Percentiles rank a stretch among this genome's conserved stretches.
Conservation (phyloP, 2,113 vertebrate genomes). For the Larimichthys crocea region DNA sequence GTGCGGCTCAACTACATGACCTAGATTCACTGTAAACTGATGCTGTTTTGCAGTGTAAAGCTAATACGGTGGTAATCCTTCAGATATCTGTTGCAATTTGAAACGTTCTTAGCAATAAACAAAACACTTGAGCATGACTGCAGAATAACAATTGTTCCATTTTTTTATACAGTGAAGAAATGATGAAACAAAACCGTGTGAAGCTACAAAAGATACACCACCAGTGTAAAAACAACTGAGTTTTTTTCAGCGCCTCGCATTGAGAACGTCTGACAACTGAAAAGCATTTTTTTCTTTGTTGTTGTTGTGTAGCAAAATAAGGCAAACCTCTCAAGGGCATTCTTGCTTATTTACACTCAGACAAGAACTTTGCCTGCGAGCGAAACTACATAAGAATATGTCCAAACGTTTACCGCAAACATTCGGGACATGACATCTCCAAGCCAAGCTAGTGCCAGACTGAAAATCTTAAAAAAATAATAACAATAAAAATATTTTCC, state of each 20-base stretch:
- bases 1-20: background rate
- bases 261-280: no score
- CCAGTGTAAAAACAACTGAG: no score
- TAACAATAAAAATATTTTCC: no score
- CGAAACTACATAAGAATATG: background rate
- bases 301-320: no score
- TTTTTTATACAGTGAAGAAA: background rate
- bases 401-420: background rate
- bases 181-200: no score
- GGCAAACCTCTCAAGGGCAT: background rate
- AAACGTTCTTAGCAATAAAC: background rate
- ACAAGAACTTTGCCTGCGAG: background rate
- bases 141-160: background rate
- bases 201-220: no score
- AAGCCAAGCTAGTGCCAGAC: no score
- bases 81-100: background rate
- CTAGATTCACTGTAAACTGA: background rate
- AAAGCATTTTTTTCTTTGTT: no score
- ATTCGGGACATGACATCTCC: background rate
- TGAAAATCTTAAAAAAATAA: no score
- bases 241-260: background rate
- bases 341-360: background rate
- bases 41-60: background rate
- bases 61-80: background rate
- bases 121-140: background rate